A percentile compares a stretch with the other conserved stretches of the same genome.
Conservation (phyloP, 1,140 invertebrate species). For the Drosophila tani region DNA sequence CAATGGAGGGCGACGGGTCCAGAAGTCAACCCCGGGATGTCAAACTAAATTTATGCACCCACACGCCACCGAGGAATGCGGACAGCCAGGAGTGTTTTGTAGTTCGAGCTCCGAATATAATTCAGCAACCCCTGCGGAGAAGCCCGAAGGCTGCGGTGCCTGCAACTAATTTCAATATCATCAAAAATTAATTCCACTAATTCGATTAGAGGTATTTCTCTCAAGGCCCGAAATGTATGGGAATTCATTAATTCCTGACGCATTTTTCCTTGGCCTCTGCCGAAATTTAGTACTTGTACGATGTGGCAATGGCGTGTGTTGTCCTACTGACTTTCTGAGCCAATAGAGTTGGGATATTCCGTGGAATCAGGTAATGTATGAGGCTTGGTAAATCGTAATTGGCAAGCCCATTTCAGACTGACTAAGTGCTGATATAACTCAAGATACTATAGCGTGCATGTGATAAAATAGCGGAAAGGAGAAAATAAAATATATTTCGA, state of each 20-base stretch:
- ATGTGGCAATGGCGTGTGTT: slow-evolving; percentile 70
- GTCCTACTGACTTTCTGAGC: slow-evolving; percentile 10
- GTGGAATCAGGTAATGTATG: slow-evolving; percentile 48
- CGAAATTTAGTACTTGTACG: slow-evolving; percentile 25
- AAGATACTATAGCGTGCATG: not conserved
- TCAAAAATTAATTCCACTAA: slow-evolving; percentile 85
- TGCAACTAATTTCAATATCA: slow-evolving; percentile 85
- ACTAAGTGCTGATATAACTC: slow-evolving; percentile 32
- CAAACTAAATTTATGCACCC: slow-evolving; percentile 83
- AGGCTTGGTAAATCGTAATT: slow-evolving; percentile 45
- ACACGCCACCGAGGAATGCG: slow-evolving; percentile 49
- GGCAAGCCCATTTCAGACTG: slow-evolving; percentile 24
- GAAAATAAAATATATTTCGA: not conserved
- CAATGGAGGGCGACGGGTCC: slow-evolving; percentile 63
- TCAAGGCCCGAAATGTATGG: slow-evolving; percentile 36
- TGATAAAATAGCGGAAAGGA: not conserved
- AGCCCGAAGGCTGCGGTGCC: slow-evolving; percentile 53
- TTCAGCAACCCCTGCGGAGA: slow-evolving; percentile 17
- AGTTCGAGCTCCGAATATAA: slow-evolving; percentile 50
- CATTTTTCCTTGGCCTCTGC: slow-evolving; percentile 15
- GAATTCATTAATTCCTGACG: slow-evolving; percentile 71
- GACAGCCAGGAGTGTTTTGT: slow-evolving; percentile 73
- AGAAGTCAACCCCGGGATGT: slow-evolving; percentile 66
- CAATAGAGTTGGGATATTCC: slow-evolving; percentile 10
- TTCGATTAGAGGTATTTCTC: slow-evolving; percentile 76